Evolutionary conservation across 2,888 invertebrate genomes (phyloP), one percentile per base, ranked within the genome.

Genomic region (Chrysodeixis includens): DNA sequence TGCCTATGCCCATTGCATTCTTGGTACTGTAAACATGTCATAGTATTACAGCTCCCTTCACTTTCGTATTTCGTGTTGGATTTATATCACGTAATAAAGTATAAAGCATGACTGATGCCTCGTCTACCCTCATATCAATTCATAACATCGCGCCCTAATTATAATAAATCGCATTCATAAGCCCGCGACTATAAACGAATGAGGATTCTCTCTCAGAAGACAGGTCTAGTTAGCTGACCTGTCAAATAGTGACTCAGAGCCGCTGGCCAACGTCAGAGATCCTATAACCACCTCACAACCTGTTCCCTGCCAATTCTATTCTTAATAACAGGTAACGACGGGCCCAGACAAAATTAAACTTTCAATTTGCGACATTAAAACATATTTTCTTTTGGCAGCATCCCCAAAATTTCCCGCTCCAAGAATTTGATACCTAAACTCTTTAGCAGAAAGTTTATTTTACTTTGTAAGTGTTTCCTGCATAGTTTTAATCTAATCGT

Each of bases 291-390:
- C 83, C 82, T 71, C 74, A 73, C 73, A 81, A 85, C 81, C 80
- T 82, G 79, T 72, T 72, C 85, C 76, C 84, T 92, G 92, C 93
- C 92, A 92, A 91, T 67, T 92, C 93, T 93, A 93, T 92, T 93
- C 89, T 91, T 88, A 89, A 81, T 83, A 83, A 84, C 83, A 82
- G 76, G 76, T 78, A 46, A 67, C 40, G 56, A 64, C 49, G 68
- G 53, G 62, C 55, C 55, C 75, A 79, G 59, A 61, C 66, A 14
- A 81, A 69, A 74, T 71, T 58, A 30, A 62, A 80, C 77, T 72
- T 67, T 78, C 74, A 54, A 18, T 26, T 30, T 10, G 3, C 20
- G 30, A n/a, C 0, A 26, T 30, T 78, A 83, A 76, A 79, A 67
- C 54, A 66, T 56, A 60, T 69, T 75, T 82, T 82, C 40, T 44